Conservation (phyloP, 2,113 vertebrate species). For the Ancistrus triradiatus region DNA sequence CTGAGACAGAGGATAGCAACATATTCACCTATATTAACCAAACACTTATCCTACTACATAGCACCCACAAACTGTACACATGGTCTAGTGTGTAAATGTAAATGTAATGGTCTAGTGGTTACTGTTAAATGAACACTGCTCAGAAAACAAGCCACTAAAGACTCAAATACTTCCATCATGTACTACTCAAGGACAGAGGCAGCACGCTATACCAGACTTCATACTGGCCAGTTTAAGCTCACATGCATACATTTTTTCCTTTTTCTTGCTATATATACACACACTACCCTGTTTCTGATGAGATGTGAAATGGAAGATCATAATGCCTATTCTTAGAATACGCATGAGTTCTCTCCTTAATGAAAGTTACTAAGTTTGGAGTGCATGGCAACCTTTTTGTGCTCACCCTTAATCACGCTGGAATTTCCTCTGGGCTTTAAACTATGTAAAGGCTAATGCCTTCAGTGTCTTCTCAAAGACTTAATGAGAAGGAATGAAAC, state of each 20-base stretch:
- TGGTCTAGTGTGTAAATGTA: no score
- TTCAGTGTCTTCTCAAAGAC: slow-evolving; percentile 22
- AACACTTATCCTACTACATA: no score
- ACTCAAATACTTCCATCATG: not conserved
- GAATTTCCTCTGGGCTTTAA: not conserved
- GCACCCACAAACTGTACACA: no score
- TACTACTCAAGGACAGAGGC: no score
- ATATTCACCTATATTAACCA: no score
- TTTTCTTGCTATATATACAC: not conserved
- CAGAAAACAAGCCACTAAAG: not conserved
- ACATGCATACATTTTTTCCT: not conserved
- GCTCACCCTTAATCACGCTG: not conserved
- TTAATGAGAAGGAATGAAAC: no score
- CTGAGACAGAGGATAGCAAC: no score
- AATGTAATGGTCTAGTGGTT: no score
- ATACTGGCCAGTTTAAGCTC: not conserved
- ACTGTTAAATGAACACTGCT: no score
- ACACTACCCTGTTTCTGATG: slow-evolving; percentile 3
- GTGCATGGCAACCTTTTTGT: not conserved
- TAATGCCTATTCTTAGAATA: not conserved
- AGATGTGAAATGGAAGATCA: not conserved
- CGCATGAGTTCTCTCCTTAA: slow-evolving; percentile 29
- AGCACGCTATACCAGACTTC: not conserved
- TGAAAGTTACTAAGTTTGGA: slow-evolving; percentile 22
- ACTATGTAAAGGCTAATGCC: not conserved